Percentiles rank a stretch among this genome's conserved stretches.
These are phyloP conservation scores for Mya arenaria DNA, from an alignment of 1,140 invertebrate species.

Conservation along the genomic window DNA sequence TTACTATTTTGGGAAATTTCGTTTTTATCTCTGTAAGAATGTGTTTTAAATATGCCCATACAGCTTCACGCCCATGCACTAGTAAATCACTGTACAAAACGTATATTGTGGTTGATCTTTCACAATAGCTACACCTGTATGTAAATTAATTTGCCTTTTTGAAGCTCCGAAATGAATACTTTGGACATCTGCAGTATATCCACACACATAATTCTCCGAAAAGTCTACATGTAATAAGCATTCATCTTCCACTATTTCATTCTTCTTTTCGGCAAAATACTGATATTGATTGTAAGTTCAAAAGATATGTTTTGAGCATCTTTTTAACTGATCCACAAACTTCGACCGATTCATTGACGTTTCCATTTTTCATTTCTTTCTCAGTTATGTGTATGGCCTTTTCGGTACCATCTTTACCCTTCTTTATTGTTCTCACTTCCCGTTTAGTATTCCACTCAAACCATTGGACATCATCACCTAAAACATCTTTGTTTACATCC, in stretches of 20 bases:
- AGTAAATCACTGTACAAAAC: slow-evolving; percentile 31
- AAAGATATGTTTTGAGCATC: slow-evolving; percentile 2
- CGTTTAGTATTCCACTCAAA: slow-evolving; percentile 34
- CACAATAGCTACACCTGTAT: slow-evolving; percentile 34
- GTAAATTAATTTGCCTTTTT: slow-evolving; percentile 21
- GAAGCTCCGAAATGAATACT: slow-evolving; percentile 43
- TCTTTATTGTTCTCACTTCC: slow-evolving; percentile 30
- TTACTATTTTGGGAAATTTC: slow-evolving; percentile 26
- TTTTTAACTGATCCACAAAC: slow-evolving; percentile 8
- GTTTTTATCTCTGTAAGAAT: slow-evolving; percentile 42
- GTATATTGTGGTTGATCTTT: not conserved
- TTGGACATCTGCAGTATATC: slow-evolving; percentile 15
- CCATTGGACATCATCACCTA: slow-evolving; percentile 15
- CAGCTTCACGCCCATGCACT: slow-evolving; percentile 13
- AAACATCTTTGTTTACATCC: not conserved
- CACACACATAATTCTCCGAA: slow-evolving; percentile 45
- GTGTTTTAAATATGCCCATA: slow-evolving; percentile 37
- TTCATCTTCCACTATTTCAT: not conserved
- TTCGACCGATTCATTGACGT: not conserved
- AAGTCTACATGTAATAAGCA: slow-evolving; percentile 43
- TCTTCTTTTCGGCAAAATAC: not conserved
- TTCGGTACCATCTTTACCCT: slow-evolving; percentile 18
- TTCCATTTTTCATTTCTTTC: not conserved
- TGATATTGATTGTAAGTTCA: not conserved
- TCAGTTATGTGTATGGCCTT: slow-evolving; percentile 1